Base-by-base conservation (phyloP, 1,140 invertebrate species). In the Rhopalosiphum padi region DNA sequence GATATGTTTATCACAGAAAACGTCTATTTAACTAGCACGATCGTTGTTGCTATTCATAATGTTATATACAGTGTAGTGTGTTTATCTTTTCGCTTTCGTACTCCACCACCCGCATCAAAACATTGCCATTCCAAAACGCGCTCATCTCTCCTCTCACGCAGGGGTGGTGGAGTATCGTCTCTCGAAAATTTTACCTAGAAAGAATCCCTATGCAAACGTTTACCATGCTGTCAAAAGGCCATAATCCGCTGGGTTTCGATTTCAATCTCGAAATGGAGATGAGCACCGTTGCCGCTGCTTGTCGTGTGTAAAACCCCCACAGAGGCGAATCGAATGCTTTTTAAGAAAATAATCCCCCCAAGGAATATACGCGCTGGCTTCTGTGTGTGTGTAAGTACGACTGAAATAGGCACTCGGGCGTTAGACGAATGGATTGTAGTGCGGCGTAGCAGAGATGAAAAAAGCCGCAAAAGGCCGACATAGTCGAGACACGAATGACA, bases 241-340 rank as follows among this genome's bases (percentile, higher is more conserved):
- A 86, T 93, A 93, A 93, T 93, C 91, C 91, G 6, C 35, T 30
- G 77, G 68, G 91, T 92, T 83, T 83, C 68, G 91, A 86, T 93
- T 93, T 93, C 82, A 93, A 93, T 93, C 82, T 93, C 48, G 91
- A 93, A 93, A 93, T 93, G 91, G 91, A 93, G 91, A 93, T 55
- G 91, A 93, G 77, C 77, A 43, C 77, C 35, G 51, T 25, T 35
- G 23, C 21, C 23, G 48, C 35, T 11, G 37, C 53, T 41, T 43
- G 23, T 41, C 15, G 35, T 35, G 48, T 83, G 30, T 51, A 83
- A 53, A 83, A 22, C 41, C 1, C 35, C 82, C 51, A 9, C 53
- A 22, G 68, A 51, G 86, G 46, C 88, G 86, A 90, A 94, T 86
- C 55, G 92, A 93, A 94, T 87, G 92, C 41, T 92, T 87, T 85